Conservation (phyloP, 2,888 invertebrate species). For the Sussaba pulchella region DNA sequence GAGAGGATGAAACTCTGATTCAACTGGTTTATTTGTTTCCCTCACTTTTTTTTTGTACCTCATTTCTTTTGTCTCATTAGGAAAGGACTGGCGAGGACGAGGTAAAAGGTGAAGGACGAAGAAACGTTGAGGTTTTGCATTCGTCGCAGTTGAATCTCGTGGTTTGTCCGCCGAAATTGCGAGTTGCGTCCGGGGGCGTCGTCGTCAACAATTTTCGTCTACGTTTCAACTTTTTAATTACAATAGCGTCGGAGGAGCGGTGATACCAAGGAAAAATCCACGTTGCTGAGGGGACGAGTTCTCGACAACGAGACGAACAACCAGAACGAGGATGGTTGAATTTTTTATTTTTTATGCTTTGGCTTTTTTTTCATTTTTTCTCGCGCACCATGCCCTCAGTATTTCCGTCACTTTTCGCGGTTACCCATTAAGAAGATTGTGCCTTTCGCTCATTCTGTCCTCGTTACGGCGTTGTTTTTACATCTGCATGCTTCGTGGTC, state of each 20-base stretch:
- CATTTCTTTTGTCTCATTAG: slow-evolving; percentile 53
- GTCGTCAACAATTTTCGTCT: slow-evolving; percentile 67
- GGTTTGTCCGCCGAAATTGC: slow-evolving; percentile 43
- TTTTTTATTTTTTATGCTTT: slow-evolving; percentile 15
- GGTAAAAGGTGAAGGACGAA: slow-evolving; percentile 33
- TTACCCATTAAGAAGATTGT: slow-evolving; percentile 56
- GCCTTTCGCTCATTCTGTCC: slow-evolving; percentile 58
- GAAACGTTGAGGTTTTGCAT: slow-evolving; percentile 38
- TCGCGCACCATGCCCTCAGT: slow-evolving; percentile 35
- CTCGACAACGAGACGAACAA: slow-evolving; percentile 43
- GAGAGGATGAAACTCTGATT: not conserved
- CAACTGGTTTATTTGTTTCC: not conserved
- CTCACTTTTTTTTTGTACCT: slow-evolving; percentile 2
- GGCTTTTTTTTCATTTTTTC: slow-evolving; percentile 17
- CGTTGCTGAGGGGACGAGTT: slow-evolving; percentile 24
- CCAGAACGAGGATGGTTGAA: slow-evolving; percentile 27
- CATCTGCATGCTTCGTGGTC: slow-evolving; percentile 28
- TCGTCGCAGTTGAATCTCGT: slow-evolving; percentile 33
- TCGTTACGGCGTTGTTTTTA: slow-evolving; percentile 58
- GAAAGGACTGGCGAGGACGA: slow-evolving; percentile 36
- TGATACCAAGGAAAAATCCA: slow-evolving; percentile 45
- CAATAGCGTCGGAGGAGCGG: slow-evolving; percentile 56
- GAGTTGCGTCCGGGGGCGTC: slow-evolving; percentile 64
- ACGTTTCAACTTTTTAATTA: slow-evolving; percentile 71
- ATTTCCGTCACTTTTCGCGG: slow-evolving; percentile 48